A percentile compares a stretch with the other conserved stretches of the same genome.
Evolutionary conservation across 2,888 invertebrate species (phyloP).

Genomic region (Hydroisotoma schaefferi): DNA sequence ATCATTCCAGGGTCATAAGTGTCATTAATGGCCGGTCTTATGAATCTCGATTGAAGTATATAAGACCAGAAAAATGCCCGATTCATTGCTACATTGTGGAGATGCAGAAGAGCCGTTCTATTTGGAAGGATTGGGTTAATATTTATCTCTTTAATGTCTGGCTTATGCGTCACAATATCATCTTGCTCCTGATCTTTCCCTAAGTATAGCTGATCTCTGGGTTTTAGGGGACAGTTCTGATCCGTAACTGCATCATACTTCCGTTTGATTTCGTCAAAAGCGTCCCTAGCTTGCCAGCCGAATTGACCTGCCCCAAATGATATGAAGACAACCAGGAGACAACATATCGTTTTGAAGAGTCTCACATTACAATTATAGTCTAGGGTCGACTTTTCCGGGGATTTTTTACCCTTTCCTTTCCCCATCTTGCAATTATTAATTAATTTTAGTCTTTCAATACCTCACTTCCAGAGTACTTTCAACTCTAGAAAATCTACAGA

Average conservation of each 20-base stretch:
- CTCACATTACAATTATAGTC: slow-evolving; percentile 8
- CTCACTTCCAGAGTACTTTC: too few relatives aligned
- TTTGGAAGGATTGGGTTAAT: slow-evolving; percentile 93
- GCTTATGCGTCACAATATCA: slow-evolving; percentile 83
- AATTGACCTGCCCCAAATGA: slow-evolving; percentile 62
- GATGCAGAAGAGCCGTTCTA: slow-evolving; percentile 83
- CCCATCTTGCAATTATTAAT: too few relatives aligned
- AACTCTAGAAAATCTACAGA: too few relatives aligned
- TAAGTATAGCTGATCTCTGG: slow-evolving; percentile 76
- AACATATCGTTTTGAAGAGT: slow-evolving; percentile 15
- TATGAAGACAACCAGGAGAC: slow-evolving; percentile 27
- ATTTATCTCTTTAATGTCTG: slow-evolving; percentile 89
- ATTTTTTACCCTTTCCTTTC: too few relatives aligned
- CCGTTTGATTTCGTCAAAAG: slow-evolving; percentile 81
- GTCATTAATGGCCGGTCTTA: slow-evolving; percentile 76
- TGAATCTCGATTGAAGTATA: slow-evolving; percentile 83
- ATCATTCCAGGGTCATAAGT: slow-evolving; percentile 91
- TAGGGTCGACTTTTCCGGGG: too few relatives aligned
- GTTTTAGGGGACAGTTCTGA: slow-evolving; percentile 87
- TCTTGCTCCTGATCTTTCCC: slow-evolving; percentile 56
- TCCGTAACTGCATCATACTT: slow-evolving; percentile 76
- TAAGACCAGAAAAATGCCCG: slow-evolving; percentile 95
- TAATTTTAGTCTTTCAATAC: too few relatives aligned
- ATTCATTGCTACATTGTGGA: slow-evolving; percentile 95
- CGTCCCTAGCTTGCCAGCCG: slow-evolving; percentile 87